Evolutionary conservation across 1,140 invertebrate species (phyloP).

Genomic region (Cyclargus thomasi): DNA sequence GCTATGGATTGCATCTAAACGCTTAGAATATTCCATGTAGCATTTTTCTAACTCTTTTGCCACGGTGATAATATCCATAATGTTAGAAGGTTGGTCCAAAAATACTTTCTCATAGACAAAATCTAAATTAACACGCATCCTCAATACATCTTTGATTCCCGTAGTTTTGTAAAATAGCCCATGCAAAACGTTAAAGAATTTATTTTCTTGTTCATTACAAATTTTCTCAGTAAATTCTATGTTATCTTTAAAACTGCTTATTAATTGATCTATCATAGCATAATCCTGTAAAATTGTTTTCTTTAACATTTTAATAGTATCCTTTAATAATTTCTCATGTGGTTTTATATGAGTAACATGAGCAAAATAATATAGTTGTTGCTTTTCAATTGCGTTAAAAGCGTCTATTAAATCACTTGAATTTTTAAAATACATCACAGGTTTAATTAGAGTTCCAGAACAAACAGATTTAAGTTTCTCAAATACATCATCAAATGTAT

Average conservation of each 20-base stretch:
- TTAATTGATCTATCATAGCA: slow-evolving; percentile 34
- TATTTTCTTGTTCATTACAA: slow-evolving; percentile 39
- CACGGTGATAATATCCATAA: slow-evolving; percentile 38
- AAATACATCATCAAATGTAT: slow-evolving; percentile 68
- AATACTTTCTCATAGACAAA: slow-evolving; percentile 56
- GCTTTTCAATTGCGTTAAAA: slow-evolving; percentile 77
- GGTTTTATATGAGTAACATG: slow-evolving; percentile 45
- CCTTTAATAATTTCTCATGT: slow-evolving; percentile 36
- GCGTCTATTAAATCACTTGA: slow-evolving; percentile 74
- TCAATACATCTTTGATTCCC: slow-evolving; percentile 45
- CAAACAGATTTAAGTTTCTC: slow-evolving; percentile 71
- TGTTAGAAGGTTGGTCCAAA: slow-evolving; percentile 46
- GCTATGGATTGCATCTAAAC: slow-evolving; percentile 43
- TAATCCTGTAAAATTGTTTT: slow-evolving; percentile 41
- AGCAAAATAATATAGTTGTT: slow-evolving; percentile 59
- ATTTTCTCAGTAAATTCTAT: slow-evolving; percentile 40
- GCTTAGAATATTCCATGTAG: slow-evolving; percentile 50
- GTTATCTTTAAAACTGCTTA: slow-evolving; percentile 40
- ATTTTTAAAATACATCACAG: slow-evolving; percentile 76
- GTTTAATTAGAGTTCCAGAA: slow-evolving; percentile 47
- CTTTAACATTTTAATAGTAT: slow-evolving; percentile 40
- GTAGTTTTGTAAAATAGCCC: slow-evolving; percentile 53
- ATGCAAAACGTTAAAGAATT: slow-evolving; percentile 52
- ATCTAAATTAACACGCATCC: slow-evolving; percentile 52
- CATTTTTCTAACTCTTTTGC: slow-evolving; percentile 48